phyloP scores from a whole-genome alignment of 2,888 invertebrate species.

The Nomada fabriciana region DNA sequence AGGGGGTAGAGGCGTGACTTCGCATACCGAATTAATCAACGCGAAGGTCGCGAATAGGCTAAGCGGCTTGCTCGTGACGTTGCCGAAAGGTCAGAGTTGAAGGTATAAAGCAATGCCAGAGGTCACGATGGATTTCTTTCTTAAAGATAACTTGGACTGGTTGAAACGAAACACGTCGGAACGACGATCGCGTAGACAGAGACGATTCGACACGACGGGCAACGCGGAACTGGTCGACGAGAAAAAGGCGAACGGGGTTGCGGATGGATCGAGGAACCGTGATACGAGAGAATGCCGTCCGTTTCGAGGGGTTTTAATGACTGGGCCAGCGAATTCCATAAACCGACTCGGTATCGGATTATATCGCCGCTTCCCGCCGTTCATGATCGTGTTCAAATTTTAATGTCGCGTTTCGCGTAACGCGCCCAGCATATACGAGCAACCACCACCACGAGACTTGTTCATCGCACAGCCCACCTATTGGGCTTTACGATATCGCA shows the following conservation, averaged over 20 bases:
- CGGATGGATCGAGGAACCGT: neutral
- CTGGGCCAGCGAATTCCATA: conserved; percentile 68
- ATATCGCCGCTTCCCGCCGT: conserved; percentile 65
- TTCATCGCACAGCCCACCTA: conserved; percentile 33
- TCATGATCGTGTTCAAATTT: conserved; percentile 78
- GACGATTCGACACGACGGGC: neutral
- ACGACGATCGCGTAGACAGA: neutral
- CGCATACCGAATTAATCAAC: conserved; percentile 51
- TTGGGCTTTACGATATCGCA: conserved; percentile 74
- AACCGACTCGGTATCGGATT: conserved; percentile 57
- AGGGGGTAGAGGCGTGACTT: conserved; percentile 28
- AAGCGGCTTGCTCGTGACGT: conserved; percentile 30
- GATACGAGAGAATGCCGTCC: conserved; percentile 3
- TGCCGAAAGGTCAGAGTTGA: conserved; percentile 71
- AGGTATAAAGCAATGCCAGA: conserved; percentile 60
- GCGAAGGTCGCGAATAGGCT: conserved; percentile 27
- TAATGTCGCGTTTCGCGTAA: conserved; percentile 68
- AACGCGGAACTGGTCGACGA: neutral
- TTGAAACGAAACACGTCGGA: neutral
- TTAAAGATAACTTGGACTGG: neutral
- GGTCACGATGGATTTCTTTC: conserved; percentile 42
- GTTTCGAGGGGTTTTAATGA: conserved; percentile 71
- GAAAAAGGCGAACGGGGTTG: neutral
- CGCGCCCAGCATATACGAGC: conserved; percentile 39
- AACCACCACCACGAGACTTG: neutral